A percentile compares a stretch with the other conserved stretches of the same genome.
These are phyloP conservation scores for Drosophila willistoni DNA, from an alignment of 1,140 invertebrate genomes.

Conservation along the genomic window DNA sequence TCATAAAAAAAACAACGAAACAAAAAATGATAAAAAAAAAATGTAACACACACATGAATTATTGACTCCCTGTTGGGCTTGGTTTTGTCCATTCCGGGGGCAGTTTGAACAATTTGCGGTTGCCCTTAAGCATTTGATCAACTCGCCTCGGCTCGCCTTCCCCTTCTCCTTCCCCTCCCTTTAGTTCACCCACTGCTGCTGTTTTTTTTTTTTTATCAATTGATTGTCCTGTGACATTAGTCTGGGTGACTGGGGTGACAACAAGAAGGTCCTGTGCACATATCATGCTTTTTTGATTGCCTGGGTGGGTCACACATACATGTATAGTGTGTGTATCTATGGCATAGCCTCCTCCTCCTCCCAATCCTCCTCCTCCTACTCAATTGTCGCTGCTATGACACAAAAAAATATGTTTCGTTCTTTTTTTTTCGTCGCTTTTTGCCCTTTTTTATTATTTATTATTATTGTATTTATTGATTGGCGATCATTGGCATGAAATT, in stretches of 20 bases:
- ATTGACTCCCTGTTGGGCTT: slow-evolving; percentile 55
- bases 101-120: slow-evolving; percentile 75
- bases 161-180: not conserved
- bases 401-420: slow-evolving; percentile 60
- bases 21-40: not conserved
- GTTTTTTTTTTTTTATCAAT: slow-evolving; percentile 66
- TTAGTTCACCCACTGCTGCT: not conserved
- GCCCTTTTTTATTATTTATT: slow-evolving; percentile 39
- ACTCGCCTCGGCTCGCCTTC: slow-evolving; percentile 12
- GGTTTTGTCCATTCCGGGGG: slow-evolving; percentile 59
- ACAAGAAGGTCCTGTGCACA: slow-evolving; percentile 25
- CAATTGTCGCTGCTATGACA: slow-evolving; percentile 7
- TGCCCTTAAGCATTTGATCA: slow-evolving; percentile 58
- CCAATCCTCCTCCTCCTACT: not conserved
- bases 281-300: slow-evolving; percentile 63
- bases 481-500: slow-evolving; percentile 66
- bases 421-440: slow-evolving; percentile 26
- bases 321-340: not conserved
- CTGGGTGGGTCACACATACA: slow-evolving; percentile 50
- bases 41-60: slow-evolving; percentile 47
- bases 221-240: slow-evolving; percentile 64
- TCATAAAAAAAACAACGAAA: slow-evolving; percentile 6
- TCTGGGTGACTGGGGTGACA: slow-evolving; percentile 54
- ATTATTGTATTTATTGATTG: slow-evolving; percentile 73
- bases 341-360: not conserved